These are phyloP conservation scores for Brenthis ino DNA, from an alignment of 2,888 invertebrate species.

Conservation along the genomic window DNA sequence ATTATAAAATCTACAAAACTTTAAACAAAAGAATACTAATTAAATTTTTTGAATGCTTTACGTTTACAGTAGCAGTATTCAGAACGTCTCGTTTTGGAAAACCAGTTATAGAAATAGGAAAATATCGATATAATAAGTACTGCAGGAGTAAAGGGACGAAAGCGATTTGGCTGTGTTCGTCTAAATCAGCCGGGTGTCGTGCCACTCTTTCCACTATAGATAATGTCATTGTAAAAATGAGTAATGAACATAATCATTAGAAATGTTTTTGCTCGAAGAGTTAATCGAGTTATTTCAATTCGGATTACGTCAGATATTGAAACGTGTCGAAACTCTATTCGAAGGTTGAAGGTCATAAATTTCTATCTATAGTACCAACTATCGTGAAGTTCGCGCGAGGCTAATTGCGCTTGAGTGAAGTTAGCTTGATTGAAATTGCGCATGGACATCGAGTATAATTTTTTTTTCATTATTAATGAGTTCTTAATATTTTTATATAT, in stretches of 20 bases:
- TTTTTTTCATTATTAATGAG: no score
- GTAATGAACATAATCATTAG: conserved; percentile 42
- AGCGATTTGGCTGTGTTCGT: conserved; percentile 44
- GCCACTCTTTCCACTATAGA: conserved; percentile 42
- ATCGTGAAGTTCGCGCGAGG: no score
- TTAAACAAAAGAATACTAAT: neutral
- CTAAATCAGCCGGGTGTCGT: conserved; percentile 36
- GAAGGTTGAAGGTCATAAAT: no score
- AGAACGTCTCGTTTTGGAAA: conserved; percentile 48
- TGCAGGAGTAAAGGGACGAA: conserved; percentile 26
- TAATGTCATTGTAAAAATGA: conserved; percentile 36
- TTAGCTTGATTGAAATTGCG: no score
- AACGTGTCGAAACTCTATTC: no score
- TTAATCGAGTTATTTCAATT: no score
- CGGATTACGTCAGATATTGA: neutral
- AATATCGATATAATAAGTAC: conserved; percentile 49
- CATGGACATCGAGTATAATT: no score
- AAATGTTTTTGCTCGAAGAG: neutral
- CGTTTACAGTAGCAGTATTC: conserved; percentile 39
- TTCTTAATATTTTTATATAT: no score
- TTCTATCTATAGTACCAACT: no score
- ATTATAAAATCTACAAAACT: no score
- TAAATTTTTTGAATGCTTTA: neutral
- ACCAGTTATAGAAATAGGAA: conserved; percentile 49
- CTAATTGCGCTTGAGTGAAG: no score